phyloP scores from a whole-genome alignment of 1,140 invertebrate genomes.

The Nixonia krombeini region DNA sequence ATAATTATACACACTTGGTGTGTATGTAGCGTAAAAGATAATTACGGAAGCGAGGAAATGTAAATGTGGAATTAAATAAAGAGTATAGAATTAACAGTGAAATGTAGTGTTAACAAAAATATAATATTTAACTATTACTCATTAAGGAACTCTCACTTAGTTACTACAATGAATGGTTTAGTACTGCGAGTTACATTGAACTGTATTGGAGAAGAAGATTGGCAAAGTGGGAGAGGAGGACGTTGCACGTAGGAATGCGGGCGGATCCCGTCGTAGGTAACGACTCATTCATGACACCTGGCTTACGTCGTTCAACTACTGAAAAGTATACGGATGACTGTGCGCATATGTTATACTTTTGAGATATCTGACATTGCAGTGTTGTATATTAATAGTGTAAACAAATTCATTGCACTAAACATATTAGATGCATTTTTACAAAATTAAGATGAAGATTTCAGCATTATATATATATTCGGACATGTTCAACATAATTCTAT shows the following conservation, averaged over 20 bases:
- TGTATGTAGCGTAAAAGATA: too few relatives aligned
- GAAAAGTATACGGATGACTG: background rate
- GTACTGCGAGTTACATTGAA: conserved; percentile 14
- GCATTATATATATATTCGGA: too few relatives aligned
- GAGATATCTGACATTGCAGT: too few relatives aligned
- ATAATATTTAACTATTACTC: background rate
- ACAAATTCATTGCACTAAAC: background rate
- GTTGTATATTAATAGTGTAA: too few relatives aligned
- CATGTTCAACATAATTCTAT: too few relatives aligned
- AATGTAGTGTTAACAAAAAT: background rate
- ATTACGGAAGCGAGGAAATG: too few relatives aligned
- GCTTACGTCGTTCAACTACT: too few relatives aligned
- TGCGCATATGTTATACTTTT: too few relatives aligned
- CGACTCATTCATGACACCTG: conserved; percentile 51
- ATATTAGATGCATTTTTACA: too few relatives aligned
- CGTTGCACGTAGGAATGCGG: conserved; percentile 49
- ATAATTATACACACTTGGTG: too few relatives aligned
- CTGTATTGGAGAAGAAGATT: conserved; percentile 11
- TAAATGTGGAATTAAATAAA: background rate
- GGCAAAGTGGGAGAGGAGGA: conserved; percentile 33
- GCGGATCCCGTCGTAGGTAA: conserved; percentile 33
- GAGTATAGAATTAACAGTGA: background rate
- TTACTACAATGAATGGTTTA: conserved; percentile 11
- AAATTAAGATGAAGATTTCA: too few relatives aligned
- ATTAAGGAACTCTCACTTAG: too few relatives aligned